Conservation (phyloP, 2,888 invertebrate species). For the Drosophila austrosaltans region DNA sequence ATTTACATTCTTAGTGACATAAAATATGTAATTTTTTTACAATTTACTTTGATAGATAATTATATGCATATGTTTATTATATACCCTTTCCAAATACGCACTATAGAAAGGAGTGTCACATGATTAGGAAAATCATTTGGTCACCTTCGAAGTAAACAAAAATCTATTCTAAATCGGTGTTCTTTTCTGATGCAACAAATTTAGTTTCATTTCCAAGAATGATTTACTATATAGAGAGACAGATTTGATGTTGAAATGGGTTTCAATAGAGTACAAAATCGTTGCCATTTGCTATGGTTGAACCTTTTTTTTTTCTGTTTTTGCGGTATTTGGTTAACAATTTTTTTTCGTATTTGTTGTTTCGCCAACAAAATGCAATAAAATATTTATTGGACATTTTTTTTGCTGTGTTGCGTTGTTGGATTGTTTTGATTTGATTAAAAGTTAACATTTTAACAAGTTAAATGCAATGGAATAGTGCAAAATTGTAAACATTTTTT, state of each 20-base stretch:
- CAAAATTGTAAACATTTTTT: conserved; percentile 45
- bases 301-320: conserved; percentile 10
- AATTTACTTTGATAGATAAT: conserved; percentile 45
- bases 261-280: neutral
- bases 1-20: conserved; percentile 30
- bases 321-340: neutral
- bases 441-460: conserved; percentile 50
- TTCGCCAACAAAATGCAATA: conserved; percentile 4
- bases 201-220: too few species aligned
- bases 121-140: too few species aligned
- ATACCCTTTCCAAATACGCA: neutral
- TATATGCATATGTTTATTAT: conserved; percentile 48
- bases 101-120: neutral
- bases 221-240: too few species aligned
- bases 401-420: neutral
- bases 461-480: conserved; percentile 32
- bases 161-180: too few species aligned
- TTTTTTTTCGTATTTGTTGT: conserved; percentile 4
- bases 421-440: conserved; percentile 64
- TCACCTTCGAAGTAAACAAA: too few species aligned
- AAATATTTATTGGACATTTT: conserved; percentile 27
- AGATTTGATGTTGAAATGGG: neutral
- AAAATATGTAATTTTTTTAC: conserved; percentile 17
- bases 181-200: too few species aligned
- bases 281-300: conserved; percentile 1